Base-by-base conservation (phyloP, 2,888 invertebrate genomes). In the Tanytarsus gracilentus region DNA sequence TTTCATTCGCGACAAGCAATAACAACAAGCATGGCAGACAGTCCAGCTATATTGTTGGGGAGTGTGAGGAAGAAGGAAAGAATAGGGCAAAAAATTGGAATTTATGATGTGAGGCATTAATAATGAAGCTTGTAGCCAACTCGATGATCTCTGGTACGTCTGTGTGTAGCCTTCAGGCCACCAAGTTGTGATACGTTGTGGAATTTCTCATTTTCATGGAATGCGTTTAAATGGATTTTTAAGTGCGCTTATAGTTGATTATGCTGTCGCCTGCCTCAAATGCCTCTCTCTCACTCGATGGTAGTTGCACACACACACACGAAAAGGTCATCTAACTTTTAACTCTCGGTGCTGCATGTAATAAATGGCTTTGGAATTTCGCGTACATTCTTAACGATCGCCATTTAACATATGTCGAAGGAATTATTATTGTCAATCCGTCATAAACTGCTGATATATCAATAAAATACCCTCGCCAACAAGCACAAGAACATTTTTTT, bases 71-170 rank as follows among this genome's bases (percentile, higher is more conserved):
- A 44, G 58, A 48, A 39, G 53, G 40, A 56, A 40, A 58, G 58
- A 48, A 58, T 44, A 58, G 58, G 55, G 48, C 30, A 16, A 48
- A 49, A n/a, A 58, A 48, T 58, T 44, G 58, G 58, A 58, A 58
- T 58, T 58, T 58, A 58, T 58, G 55, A 56, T 40, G 58, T 48
- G 30, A 56, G 27, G 44, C 39, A 56, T 56, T 40, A 27, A 56
- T 27, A 40, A 40, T 9, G n/a, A n/a, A n/a, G n/a, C n/a, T n/a
- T 16, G 44, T 9, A n/a, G 11, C 33, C 16, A 36, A 16, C 36
- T 11, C 16, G 36, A 36, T 36, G 16, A 36, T 14, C 16, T 36
- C 36, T 36, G n/a, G 18, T 18, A 44, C 8, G 40, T 21, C 18
- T 23, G 23, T 23, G 23, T 11, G 36, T 18, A 8, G 21, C 44